Conservation (phyloP, 2,797 vertebrate species). For the Falco rusticolus region DNA sequence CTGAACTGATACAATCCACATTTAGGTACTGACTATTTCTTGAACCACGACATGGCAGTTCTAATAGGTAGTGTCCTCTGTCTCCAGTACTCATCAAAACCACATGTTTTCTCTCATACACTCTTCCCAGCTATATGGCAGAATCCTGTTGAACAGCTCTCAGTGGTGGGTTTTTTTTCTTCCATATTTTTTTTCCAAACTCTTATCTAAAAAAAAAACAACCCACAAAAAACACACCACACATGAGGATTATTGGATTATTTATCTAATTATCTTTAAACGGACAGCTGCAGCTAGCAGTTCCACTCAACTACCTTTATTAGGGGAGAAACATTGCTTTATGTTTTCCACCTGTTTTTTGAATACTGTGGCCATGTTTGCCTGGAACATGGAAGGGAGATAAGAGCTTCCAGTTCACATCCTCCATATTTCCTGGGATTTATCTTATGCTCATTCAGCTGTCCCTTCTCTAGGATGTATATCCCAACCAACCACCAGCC, state of each 20-base stretch:
- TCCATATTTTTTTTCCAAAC: not conserved
- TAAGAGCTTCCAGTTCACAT: not conserved
- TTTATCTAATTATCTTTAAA: not conserved
- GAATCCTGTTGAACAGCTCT: not conserved
- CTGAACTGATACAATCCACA: not conserved
- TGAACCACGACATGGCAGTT: not conserved
- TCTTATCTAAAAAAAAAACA: too few species aligned
- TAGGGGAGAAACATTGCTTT: not conserved
- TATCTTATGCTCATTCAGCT: not conserved
- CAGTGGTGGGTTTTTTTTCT: not conserved
- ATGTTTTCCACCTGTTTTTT: not conserved
- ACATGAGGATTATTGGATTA: not conserved
- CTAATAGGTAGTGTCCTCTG: not conserved
- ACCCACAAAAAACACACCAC: too few species aligned
- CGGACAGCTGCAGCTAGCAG: not conserved
- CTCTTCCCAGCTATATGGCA: not conserved
- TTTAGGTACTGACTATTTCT: not conserved
- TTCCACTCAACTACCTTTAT: not conserved
- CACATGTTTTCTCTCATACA: not conserved
- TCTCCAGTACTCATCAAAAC: not conserved
- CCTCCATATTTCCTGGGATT: not conserved
- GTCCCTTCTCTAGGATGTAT: not conserved
- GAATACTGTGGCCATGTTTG: not conserved
- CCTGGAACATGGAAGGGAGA: not conserved
- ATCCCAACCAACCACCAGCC: not conserved